phyloP scores from a whole-genome alignment of 2,797 vertebrate species.

The Momotus momota region DNA sequence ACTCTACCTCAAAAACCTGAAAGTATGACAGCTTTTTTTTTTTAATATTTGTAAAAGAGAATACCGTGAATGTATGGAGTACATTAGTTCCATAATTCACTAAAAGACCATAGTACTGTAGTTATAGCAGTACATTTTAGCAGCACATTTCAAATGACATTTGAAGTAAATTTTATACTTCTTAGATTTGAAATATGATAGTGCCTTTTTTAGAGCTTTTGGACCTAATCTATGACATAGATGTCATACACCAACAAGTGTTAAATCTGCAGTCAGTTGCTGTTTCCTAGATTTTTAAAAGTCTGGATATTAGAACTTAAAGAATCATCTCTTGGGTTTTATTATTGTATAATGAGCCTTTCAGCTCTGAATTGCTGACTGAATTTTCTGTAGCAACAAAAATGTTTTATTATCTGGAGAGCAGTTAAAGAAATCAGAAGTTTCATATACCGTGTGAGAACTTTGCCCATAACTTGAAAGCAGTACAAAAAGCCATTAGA shows the following conservation, averaged over 20 bases:
- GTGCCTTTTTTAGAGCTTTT: neutral
- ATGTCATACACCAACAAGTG: neutral
- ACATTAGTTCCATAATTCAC: neutral
- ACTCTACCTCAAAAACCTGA: conserved; percentile 49
- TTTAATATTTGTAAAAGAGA: neutral
- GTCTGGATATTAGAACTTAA: neutral
- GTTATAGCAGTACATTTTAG: neutral
- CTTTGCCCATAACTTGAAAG: neutral
- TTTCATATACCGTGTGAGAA: neutral
- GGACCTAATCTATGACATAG: neutral
- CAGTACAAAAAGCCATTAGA: neutral
- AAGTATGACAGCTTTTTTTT: neutral
- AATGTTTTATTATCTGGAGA: neutral
- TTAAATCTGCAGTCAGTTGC: neutral
- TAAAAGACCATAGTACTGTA: neutral
- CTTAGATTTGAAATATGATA: neutral
- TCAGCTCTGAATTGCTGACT: neutral
- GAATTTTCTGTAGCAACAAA: neutral
- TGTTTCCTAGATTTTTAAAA: conserved; percentile 15
- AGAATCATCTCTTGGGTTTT: neutral
- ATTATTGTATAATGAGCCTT: neutral
- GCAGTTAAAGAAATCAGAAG: neutral
- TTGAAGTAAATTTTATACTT: neutral
- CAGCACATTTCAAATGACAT: neutral
- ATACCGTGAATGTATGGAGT: neutral